These are phyloP conservation scores for Neodiprion virginianus DNA, from an alignment of 1,140 invertebrate species.

Conservation along the genomic window DNA sequence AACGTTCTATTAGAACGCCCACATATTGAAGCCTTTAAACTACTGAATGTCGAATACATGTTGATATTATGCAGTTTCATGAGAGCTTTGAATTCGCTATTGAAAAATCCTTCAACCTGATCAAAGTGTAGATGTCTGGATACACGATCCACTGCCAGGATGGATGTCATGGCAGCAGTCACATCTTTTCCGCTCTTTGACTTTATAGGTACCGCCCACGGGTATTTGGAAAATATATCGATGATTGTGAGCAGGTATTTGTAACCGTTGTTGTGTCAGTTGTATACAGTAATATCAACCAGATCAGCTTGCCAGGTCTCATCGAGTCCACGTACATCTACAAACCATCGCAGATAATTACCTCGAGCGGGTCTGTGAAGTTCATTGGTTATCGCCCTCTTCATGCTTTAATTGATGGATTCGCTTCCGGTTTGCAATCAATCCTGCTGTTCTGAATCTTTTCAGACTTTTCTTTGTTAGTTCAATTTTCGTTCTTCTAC, in stretches of 20 bases:
- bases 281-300: constrained; percentile 38
- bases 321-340: constrained; percentile 47
- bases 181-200: no score
- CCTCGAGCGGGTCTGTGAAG: constrained; percentile 48
- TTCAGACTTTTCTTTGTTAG: neutral
- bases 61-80: no score
- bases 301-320: constrained; percentile 56
- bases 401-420: neutral
- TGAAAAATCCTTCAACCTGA: no score
- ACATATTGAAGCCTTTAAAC: constrained; percentile 13
- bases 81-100: no score
- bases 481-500: neutral
- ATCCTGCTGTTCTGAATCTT: neutral
- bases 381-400: constrained; percentile 39
- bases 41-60: constrained; percentile 37
- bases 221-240: constrained; percentile 44
- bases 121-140: no score
- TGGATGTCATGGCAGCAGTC: neutral
- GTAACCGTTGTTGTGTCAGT: constrained; percentile 35
- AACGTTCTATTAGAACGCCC: no score
- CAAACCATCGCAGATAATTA: constrained; percentile 40
- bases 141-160: no score
- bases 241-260: constrained; percentile 34
- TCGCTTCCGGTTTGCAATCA: neutral
- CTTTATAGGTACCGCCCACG: no score